These are phyloP conservation scores for Mus pahari DNA, from an alignment of 2,113 vertebrate genomes.

Conservation along the genomic window DNA sequence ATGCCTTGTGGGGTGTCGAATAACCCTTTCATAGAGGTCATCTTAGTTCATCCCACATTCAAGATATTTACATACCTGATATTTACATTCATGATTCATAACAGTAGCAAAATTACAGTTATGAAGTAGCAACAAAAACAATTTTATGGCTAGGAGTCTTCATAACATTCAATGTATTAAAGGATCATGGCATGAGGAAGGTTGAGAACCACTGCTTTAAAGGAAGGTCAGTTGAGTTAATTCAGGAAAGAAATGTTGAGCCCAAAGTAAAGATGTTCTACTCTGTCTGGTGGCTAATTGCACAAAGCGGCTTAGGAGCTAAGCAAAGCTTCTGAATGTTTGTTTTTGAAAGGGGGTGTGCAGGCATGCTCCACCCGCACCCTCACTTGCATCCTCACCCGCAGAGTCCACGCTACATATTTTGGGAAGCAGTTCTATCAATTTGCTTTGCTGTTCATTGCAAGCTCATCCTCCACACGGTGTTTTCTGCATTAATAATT, in stretches of 20 bases:
- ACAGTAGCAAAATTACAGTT: no score
- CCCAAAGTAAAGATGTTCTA: not conserved
- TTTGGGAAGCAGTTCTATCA: no score
- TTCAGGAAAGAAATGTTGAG: not conserved
- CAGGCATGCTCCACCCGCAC: accelerated
- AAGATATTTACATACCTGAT: no score
- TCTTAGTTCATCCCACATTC: no score
- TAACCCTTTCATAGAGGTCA: no score
- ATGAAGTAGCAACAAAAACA: no score
- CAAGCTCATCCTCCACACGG: accelerated
- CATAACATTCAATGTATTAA: no score
- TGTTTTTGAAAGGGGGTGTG: not conserved
- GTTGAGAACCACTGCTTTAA: no score
- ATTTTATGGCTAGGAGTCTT: no score
- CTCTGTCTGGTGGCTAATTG: not conserved
- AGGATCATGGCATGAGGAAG: no score
- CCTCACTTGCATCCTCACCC: not conserved
- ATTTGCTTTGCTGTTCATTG: not conserved
- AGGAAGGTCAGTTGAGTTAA: not conserved
- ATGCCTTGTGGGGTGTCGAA: no score
- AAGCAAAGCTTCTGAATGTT: not conserved
- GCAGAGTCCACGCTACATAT: not conserved
- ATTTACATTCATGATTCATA: no score
- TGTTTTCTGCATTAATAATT: not conserved
- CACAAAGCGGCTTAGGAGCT: not conserved